Evolutionary conservation across 2,113 vertebrate genomes (phyloP), one percentile per base, ranked within the genome.

Genomic region (Zootoca vivipara): DNA sequence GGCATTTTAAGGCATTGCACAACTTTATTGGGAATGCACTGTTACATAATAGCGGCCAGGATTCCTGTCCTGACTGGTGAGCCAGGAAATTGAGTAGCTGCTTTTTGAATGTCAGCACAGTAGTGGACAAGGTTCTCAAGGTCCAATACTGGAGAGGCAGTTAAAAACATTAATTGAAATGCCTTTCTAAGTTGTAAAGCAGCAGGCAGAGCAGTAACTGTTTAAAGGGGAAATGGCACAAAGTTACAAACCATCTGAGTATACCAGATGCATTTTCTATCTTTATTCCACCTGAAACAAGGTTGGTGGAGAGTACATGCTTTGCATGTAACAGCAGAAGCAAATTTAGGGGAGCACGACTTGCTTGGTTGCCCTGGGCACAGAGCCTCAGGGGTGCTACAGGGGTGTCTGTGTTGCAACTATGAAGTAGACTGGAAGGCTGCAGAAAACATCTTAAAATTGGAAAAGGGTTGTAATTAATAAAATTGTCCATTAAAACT

Each of bases 101-200:
- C 72, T 91, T 70, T 62, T 70, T 92, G 86, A 92, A 90, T 87
- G 74, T 86, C 5, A n/a, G 8, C 74, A 28, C 20, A 38, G 67
- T 80, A 74, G 62, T 81, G 58, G 35, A 86, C 16, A 89, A 82
- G 8, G 18, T 77, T 90, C 84, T 83, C 73, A 58, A 35, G 28
- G 70, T 20, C 12, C 28, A 85, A 62, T 52, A 58, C 40, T 79
- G 88, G 90, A 85, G 1, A 88, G 22, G 62, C 35, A 83, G 52
- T 67, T 87, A 85, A 91, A 94, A 94, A 83, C 52, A 7, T 46
- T 87, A 93, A 93, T 78, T 92, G 89, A 95, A 94, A 83, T 81
- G 74, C 24, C 24, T 33, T 82, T 91, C 4, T 2, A 92, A 90
- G 46, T 93, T 92, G 20, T 75, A 5, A 94, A 84, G 75, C 42